phyloP scores from a whole-genome alignment of 1,140 invertebrate genomes.

The Bombus soroeensis region DNA sequence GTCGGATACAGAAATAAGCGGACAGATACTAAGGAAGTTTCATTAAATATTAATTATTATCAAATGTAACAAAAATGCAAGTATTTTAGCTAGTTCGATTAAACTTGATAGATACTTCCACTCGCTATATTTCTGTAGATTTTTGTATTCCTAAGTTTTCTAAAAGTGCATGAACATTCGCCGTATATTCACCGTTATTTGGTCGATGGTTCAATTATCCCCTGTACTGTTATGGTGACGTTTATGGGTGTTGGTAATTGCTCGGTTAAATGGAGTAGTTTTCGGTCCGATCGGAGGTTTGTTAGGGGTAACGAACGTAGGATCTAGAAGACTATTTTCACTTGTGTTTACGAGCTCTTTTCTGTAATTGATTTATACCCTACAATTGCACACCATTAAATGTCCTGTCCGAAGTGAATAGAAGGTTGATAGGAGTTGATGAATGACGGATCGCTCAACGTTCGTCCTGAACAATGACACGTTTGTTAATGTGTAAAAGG shows the following conservation, averaged over 20 bases:
- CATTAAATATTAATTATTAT: too few species aligned
- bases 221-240: background rate
- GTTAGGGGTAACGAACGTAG: background rate
- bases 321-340: background rate
- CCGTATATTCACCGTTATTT: background rate
- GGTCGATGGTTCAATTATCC: background rate
- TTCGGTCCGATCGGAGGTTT: background rate
- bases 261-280: background rate
- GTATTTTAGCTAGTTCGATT: too few species aligned
- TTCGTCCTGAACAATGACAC: background rate
- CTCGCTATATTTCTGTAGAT: too few species aligned
- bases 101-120: too few species aligned
- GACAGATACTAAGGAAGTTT: too few species aligned
- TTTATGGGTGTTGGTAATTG: background rate
- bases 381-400: background rate
- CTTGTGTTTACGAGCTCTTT: background rate
- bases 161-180: too few species aligned
- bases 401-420: background rate
- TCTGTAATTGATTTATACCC: background rate
- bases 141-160: too few species aligned
- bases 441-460: background rate
- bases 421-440: constrained; percentile 1
- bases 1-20: fast-evolving
- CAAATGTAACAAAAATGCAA: too few species aligned
- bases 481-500: background rate